Conservation (phyloP, 2,797 vertebrate genomes). For the Gymnothorax javanicus region DNA sequence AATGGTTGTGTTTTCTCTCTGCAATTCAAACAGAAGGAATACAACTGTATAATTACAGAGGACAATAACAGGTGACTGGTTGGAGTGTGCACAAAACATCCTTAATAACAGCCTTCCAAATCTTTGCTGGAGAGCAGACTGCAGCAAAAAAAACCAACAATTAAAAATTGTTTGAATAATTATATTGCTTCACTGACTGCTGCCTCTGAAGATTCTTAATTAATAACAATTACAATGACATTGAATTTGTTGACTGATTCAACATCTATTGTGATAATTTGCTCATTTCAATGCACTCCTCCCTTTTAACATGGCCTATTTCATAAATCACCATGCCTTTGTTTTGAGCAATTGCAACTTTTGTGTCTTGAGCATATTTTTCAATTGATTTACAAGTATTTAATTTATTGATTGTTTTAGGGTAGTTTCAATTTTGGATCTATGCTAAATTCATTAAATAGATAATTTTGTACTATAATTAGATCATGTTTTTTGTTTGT, state of each 20-base stretch:
- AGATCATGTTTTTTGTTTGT: neutral
- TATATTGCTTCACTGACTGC: neutral
- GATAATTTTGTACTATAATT: neutral
- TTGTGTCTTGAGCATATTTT: neutral
- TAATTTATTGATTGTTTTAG: neutral
- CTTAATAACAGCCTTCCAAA: neutral
- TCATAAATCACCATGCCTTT: neutral
- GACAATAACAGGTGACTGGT: neutral
- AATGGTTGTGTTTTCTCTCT: neutral
- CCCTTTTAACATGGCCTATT: neutral
- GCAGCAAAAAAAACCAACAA: neutral
- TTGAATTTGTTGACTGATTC: neutral
- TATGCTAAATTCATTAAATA: neutral
- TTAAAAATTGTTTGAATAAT: neutral
- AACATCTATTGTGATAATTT: neutral
- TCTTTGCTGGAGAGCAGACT: neutral
- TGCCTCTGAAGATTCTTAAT: neutral
- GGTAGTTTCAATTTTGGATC: neutral
- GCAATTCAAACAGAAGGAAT: neutral
- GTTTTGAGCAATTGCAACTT: neutral
- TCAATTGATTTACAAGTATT: neutral
- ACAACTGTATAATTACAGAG: neutral
- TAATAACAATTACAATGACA: neutral
- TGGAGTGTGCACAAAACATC: neutral
- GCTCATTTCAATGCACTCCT: neutral